Evolutionary conservation across 2,797 vertebrate species (phyloP), one percentile per base, ranked within the genome.

Genomic region (Phalloptychus januarius): DNA sequence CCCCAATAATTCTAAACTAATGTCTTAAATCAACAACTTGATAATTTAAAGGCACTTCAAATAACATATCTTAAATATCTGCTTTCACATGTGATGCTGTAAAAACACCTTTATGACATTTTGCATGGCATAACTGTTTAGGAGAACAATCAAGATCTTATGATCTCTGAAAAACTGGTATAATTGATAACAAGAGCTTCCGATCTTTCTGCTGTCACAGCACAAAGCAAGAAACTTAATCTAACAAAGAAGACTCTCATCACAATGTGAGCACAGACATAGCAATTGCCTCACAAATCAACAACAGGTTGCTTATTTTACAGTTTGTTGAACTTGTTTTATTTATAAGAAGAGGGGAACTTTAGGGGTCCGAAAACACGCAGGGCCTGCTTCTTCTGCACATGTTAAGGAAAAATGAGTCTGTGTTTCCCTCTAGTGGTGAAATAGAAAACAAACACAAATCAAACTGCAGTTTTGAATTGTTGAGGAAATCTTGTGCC

Each of bases 401-500:
- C 44, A 38, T 3, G 52, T 2, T 40, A 2, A 77, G 10, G 10
- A 72, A 80, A 80, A 73, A 80, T 72, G 0, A 54, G 80, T 28
- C 77, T 86, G 12, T 5, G 67, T 65, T 73, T 79, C 86, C 90
- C 71, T 42, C 90, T 83, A 75, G 87, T 89, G 92, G 84, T 3
- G n/a, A 72, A 70, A 73, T 8, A 44, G 36, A 4, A 52, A 50
- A 79, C 16, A 50, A n/a, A 10, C 45, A 25, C 4, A 2, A 76
- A 1, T 70, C 40, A 45, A 28, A 25, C 18, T 42, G 12, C 63
- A 12, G 63, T 6, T 23, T 67, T 44, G 20, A 44, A 45, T 52
- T 44, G 67, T 12, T 28, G 63, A 25, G 36, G 20, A 67, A 38
- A 40, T 16, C 33, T 65, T 38, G 33, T 38, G 33, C 33, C 18